Evolutionary conservation across 2,113 vertebrate species (phyloP), one percentile per base, ranked within the genome.

Genomic region (Reinhardtius hippoglossoides): DNA sequence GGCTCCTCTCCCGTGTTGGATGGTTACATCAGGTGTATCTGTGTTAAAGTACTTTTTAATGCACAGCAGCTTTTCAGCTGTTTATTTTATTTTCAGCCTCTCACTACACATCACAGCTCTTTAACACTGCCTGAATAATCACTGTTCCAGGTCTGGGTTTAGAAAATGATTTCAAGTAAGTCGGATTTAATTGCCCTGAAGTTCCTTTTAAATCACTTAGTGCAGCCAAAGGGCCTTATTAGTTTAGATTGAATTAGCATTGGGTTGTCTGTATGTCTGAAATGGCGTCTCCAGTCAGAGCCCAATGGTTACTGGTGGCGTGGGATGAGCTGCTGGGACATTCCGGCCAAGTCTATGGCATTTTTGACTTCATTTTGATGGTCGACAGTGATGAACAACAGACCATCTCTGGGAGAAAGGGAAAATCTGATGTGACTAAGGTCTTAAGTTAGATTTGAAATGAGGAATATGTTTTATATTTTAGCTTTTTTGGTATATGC

Each of bases 11-110:
- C 84, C 66, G 18, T 5, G 63, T 80, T 65, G 78, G 64, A n/a
- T 82, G 77, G 86, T 87, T 81, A 84, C 74, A 76, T 77, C 87
- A 83, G 88, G 77, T 83, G 76, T 75, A 67, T 80, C 72, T 23
- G 50, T 66, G 68, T 63, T 71, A 42, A 66, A 27, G 21, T 46
- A 62, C 20, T 59, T 71, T 66, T 69, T 76, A 54, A 42, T 2
- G 26, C 24, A 10, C 31, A 31, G 27, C 27, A 31, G 27, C 27
- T 31, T 31, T 31, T 6, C 5, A 6, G 27, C 27, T 7, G 27
- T 6, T 31, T 31, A 4, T 66, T 68, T 35, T 15, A 37, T 71
- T 42, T 40, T 50, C 20, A 52, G 37, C 5, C 50, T 52, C 18
- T n/a, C 35, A 37, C 7, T 20, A 20, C 4, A 50, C 16, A n/a